Evolutionary conservation across 2,113 vertebrate genomes (phyloP).

Genomic region (Daubentonia madagascariensis): DNA sequence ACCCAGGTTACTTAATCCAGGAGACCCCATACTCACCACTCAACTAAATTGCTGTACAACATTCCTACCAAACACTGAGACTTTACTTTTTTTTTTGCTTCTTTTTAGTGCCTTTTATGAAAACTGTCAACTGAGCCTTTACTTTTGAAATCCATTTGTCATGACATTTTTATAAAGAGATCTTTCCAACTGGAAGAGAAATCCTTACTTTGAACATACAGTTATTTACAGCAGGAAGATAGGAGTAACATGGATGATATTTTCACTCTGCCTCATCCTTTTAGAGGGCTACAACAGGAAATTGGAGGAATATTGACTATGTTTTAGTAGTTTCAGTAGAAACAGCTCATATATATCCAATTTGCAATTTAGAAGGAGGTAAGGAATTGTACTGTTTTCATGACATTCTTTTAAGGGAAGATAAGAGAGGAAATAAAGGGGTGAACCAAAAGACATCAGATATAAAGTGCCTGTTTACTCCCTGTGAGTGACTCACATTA

Average conservation of each 20-base stretch:
- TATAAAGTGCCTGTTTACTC: conserved; percentile 58
- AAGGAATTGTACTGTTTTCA: conserved; percentile 23
- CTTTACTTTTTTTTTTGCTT: neutral
- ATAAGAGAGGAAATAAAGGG: conserved; percentile 64
- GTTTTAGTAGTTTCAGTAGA: neutral
- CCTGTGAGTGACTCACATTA: conserved; percentile 56
- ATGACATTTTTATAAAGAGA: conserved; percentile 9
- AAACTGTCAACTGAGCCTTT: neutral
- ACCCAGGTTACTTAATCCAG: neutral
- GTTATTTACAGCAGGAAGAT: neutral
- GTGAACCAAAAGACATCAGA: conserved; percentile 55
- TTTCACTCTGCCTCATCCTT: neutral
- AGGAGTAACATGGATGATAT: neutral
- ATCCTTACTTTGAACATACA: neutral
- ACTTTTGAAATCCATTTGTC: conserved; percentile 27
- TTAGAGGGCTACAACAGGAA: neutral
- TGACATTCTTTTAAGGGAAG: conserved; percentile 47
- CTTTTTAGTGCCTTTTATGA: too few relatives aligned
- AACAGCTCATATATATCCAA: neutral
- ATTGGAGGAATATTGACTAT: neutral
- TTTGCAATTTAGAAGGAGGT: neutral
- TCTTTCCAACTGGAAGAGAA: neutral
- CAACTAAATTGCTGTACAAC: neutral
- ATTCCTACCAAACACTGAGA: neutral
- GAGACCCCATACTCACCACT: neutral